Conservation (phyloP, 2,113 vertebrate genomes). For the Chiloscyllium plagiosum region DNA sequence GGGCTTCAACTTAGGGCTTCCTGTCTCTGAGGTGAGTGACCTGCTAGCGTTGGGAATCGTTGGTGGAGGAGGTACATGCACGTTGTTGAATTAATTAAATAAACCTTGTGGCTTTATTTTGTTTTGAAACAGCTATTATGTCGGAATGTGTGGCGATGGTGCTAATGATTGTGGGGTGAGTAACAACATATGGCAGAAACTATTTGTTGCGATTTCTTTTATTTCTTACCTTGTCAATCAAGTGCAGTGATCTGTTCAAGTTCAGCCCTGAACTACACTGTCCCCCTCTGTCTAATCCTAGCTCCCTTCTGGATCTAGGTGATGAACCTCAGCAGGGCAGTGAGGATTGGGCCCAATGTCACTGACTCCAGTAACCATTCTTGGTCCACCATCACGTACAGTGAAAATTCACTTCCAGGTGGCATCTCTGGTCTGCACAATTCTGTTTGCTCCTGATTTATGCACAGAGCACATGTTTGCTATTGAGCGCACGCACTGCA, state of each 20-base stretch:
- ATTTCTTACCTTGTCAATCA: not conserved
- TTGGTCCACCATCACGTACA: not conserved
- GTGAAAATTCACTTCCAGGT: not conserved
- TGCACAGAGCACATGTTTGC: too few species aligned
- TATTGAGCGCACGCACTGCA: not conserved
- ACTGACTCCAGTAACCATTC: not conserved
- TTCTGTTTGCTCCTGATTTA: not conserved
- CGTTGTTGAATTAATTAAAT: not conserved
- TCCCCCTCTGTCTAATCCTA: not conserved
- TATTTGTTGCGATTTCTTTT: not conserved
- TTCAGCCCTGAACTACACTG: not conserved
- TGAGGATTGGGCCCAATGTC: not conserved
- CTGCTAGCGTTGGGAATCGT: not conserved
- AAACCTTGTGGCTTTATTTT: not conserved
- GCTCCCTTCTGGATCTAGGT: not conserved
- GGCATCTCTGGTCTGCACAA: not conserved
- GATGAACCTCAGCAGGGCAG: not conserved
- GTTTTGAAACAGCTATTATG: not conserved
- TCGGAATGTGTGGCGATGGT: constrained; percentile 14
- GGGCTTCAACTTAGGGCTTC: too few species aligned
- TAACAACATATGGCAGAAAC: not conserved
- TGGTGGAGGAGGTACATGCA: not conserved
- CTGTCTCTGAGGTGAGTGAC: too few species aligned
- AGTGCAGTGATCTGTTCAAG: not conserved
- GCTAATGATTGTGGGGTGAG: constrained; percentile 22